These are phyloP conservation scores for Calliscelio sp. DNA, from an alignment of 2,888 invertebrate species.

Conservation along the genomic window DNA sequence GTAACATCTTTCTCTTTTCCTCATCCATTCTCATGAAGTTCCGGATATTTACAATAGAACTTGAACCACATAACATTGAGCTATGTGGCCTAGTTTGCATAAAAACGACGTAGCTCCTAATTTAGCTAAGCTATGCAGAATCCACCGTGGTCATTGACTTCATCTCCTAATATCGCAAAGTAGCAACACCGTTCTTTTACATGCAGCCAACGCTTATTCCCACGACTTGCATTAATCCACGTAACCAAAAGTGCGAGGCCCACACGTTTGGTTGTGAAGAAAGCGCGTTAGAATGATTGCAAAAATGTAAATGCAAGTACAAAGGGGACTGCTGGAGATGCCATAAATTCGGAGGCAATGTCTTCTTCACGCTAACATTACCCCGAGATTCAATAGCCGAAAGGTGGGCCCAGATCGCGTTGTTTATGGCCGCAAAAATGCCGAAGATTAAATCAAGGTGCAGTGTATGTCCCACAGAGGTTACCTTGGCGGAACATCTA, in stretches of 20 bases:
- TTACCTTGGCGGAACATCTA: slow-evolving; percentile 81
- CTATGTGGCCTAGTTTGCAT: slow-evolving; percentile 2
- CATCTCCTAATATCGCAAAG: slow-evolving; percentile 14
- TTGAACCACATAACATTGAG: neutral
- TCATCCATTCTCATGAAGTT: neutral
- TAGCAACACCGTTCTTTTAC: neutral
- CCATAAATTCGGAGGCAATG: slow-evolving; percentile 64
- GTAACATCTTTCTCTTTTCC: neutral
- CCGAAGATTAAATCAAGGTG: slow-evolving; percentile 80
- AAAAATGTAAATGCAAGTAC: slow-evolving; percentile 46
- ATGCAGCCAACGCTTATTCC: neutral
- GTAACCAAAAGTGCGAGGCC: neutral
- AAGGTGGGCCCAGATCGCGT: slow-evolving; percentile 65
- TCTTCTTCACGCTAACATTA: slow-evolving; percentile 65
- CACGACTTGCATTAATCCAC: slow-evolving; percentile 34
- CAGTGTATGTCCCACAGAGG: slow-evolving; percentile 77
- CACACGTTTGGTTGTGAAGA: neutral
- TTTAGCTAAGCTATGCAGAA: neutral
- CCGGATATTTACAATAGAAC: neutral
- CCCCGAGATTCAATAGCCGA: slow-evolving; percentile 73
- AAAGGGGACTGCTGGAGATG: slow-evolving; percentile 15
- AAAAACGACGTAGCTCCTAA: neutral
- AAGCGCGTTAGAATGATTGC: slow-evolving; percentile 38
- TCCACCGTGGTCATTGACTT: neutral
- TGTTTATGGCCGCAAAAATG: slow-evolving; percentile 79